Evolutionary conservation across 2,797 vertebrate species (phyloP).

Genomic region (Valencia hispanica): DNA sequence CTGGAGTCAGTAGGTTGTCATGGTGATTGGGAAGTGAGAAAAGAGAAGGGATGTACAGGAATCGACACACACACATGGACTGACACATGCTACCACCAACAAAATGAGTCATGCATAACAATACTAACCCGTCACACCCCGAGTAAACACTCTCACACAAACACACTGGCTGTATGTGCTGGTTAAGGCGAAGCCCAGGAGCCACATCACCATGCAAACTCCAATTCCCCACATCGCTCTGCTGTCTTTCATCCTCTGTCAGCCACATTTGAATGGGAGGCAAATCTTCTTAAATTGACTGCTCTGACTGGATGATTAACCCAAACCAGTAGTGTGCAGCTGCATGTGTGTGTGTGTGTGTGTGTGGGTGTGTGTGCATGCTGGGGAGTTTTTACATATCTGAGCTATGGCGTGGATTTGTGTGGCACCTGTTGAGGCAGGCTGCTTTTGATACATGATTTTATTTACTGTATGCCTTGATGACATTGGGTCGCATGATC

Average conservation of each 20-base stretch:
- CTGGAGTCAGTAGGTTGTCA: conserved; percentile 84
- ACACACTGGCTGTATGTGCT: conserved; percentile 29
- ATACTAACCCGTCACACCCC: conserved; percentile 47
- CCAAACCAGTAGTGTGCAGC: conserved; percentile 42
- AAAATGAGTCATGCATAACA: conserved; percentile 46
- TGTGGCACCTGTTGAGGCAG: conserved; percentile 34
- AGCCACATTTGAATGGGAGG: conserved; percentile 78
- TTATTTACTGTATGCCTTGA: neutral
- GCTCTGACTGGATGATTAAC: conserved; percentile 60
- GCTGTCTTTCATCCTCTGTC: conserved; percentile 49
- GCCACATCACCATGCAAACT: conserved; percentile 52
- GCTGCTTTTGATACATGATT: conserved; percentile 22
- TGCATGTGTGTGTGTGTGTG: conserved; percentile 1
- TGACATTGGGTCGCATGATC: neutral
- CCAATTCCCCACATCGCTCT: conserved; percentile 31
- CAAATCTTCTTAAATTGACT: conserved; percentile 78
- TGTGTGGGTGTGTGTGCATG: neutral
- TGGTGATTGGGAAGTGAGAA: conserved; percentile 79
- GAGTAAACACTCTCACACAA: conserved; percentile 33
- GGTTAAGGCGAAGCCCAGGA: conserved; percentile 20
- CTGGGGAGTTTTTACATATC: conserved; percentile 8
- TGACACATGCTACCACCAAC: conserved; percentile 23
- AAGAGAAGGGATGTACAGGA: conserved; percentile 57
- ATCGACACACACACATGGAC: conserved; percentile 58
- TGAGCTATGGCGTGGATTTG: conserved; percentile 29